These are phyloP conservation scores for Trachelus troglodyta DNA, from an alignment of 2,888 invertebrate species.

Conservation along the genomic window DNA sequence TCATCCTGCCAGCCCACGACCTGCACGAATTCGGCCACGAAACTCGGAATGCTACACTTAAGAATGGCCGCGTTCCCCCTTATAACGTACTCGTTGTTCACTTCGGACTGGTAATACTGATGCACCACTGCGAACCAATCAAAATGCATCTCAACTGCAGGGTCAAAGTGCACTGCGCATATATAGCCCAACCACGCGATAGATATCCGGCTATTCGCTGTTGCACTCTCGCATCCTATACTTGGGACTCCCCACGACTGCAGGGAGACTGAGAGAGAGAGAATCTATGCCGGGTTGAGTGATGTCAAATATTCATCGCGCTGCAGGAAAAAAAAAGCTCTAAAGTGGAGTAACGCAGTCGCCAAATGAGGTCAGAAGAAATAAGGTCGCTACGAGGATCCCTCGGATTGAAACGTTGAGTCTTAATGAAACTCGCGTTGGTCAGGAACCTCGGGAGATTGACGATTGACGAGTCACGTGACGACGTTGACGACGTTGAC, in stretches of 20 bases:
- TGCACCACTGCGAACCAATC: slow-evolving; percentile 78
- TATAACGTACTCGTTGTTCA: slow-evolving; percentile 91
- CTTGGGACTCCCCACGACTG: neutral
- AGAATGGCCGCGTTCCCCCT: slow-evolving; percentile 88
- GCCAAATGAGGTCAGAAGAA: neutral
- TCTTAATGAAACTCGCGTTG: too few relatives aligned
- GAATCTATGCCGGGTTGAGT: neutral
- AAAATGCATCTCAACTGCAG: neutral
- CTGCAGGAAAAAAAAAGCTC: neutral
- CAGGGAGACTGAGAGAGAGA: neutral
- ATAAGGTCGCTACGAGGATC: neutral
- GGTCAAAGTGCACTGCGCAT: neutral
- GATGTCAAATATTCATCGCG: neutral
- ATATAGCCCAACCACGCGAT: neutral
- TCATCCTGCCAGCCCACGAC: slow-evolving; percentile 83
- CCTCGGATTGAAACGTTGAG: neutral
- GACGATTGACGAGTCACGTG: neutral
- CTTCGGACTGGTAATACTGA: slow-evolving; percentile 90
- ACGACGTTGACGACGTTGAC: slow-evolving; percentile 48
- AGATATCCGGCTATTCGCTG: too few relatives aligned
- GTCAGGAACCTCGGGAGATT: too few relatives aligned
- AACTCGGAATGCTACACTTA: slow-evolving; percentile 90
- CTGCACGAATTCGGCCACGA: slow-evolving; percentile 90
- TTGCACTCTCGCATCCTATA: too few relatives aligned
- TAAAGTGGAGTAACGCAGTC: neutral